Conservation (phyloP, 35 echinoderm and acorn worm genomes). For the Apostichopus japonicus region DNA sequence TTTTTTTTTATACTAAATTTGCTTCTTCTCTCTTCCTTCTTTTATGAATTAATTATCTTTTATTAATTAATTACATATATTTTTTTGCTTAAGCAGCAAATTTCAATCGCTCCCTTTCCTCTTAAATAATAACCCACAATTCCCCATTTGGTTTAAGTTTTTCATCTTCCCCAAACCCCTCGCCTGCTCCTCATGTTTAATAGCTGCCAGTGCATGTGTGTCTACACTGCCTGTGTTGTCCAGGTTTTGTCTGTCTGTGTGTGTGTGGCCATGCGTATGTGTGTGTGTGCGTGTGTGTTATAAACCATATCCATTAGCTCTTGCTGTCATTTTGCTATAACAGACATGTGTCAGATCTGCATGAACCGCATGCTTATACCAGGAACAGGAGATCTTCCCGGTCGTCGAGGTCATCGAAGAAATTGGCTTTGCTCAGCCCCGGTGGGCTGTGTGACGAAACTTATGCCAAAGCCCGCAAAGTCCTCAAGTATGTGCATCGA, state of each 20-base stretch:
- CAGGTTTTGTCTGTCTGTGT: neutral
- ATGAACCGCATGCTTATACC: conserved; percentile 40
- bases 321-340: conserved; percentile 29
- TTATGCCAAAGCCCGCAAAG: conserved; percentile 73
- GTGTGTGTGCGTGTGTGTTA: neutral
- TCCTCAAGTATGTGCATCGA: conserved; percentile 75
- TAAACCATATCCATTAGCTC: neutral
- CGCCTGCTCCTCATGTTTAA: no score
- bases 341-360: conserved; percentile 44
- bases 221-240: no score
- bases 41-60: no score
- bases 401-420: conserved; percentile 12
- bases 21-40: no score
- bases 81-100: no score
- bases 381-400: neutral
- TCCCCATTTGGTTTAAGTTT: no score
- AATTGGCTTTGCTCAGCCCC: conserved; percentile 66
- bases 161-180: no score
- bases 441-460: conserved; percentile 70
- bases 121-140: no score
- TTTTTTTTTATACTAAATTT: no score
- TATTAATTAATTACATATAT: no score
- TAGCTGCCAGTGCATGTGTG: no score
- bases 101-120: no score
- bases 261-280: neutral